phyloP scores from a whole-genome alignment of 2,797 vertebrate genomes.

The Helicolenus hilgendorfi region DNA sequence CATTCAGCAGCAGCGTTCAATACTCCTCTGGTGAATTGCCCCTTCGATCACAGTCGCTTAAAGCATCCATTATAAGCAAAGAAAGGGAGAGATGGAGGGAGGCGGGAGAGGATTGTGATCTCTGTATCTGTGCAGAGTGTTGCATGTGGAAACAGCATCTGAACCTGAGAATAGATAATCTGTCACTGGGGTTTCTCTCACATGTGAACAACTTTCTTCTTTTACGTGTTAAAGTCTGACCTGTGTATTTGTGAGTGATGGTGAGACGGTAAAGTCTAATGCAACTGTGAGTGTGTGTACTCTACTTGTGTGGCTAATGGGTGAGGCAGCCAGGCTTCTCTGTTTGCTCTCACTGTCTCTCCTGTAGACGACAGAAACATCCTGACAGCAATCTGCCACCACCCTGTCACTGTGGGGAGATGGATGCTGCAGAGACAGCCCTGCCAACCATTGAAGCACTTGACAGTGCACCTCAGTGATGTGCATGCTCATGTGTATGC shows the following conservation, averaged over 20 bases:
- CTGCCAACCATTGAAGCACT: slow-evolving; percentile 12
- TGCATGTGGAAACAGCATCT: slow-evolving; percentile 10
- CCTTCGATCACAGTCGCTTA: slow-evolving; percentile 68
- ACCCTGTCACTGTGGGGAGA: slow-evolving; percentile 43
- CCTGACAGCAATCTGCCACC: slow-evolving; percentile 56
- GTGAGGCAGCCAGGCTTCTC: slow-evolving; percentile 41
- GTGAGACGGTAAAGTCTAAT: neutral
- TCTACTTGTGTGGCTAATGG: slow-evolving; percentile 41
- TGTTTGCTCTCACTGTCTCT: slow-evolving; percentile 50
- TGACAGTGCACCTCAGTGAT: slow-evolving; percentile 31
- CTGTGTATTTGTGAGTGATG: neutral
- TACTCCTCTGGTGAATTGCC: slow-evolving; percentile 62
- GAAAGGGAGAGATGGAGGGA: slow-evolving; percentile 15
- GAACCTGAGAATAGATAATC: neutral
- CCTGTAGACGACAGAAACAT: slow-evolving; percentile 51
- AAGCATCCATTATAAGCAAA: slow-evolving; percentile 66
- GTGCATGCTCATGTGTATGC: neutral
- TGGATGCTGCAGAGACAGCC: slow-evolving; percentile 45
- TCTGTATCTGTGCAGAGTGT: slow-evolving; percentile 23
- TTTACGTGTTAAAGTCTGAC: neutral
- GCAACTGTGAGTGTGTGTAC: slow-evolving; percentile 15
- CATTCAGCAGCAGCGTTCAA: slow-evolving; percentile 52
- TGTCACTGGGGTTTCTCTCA: neutral
- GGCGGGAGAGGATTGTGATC: slow-evolving; percentile 1
- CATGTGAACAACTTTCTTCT: neutral